Base-by-base conservation (phyloP, 1,140 invertebrate genomes). In the Sarcophaga bullata region DNA sequence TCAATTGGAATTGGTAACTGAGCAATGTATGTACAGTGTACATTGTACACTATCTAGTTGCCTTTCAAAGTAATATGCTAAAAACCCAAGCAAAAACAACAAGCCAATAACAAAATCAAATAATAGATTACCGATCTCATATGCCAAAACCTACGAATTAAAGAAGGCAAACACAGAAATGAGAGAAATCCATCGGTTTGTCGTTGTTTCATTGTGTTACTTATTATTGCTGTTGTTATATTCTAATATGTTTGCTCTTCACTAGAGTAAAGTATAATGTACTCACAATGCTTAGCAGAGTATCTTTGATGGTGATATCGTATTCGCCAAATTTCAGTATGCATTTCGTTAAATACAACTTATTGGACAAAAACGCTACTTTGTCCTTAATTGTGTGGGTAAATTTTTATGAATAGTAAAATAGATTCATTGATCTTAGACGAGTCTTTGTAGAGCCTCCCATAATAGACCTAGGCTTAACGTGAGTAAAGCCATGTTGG, bases 121-220 rank as follows among this genome's bases (percentile, higher is more conserved):
- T 17, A 62, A 62, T 6, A 52, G 13, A 52, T 10, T n/a, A n/a
- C 13, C 17, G 17, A 13, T 6, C 11, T 6, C 15, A 15, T 15
- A 62, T 8, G 4, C 62, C 17, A 19, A n/a, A 25, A 68, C 62
- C 62, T 68, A 68, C 62, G 62, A 25, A 6, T 19, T 68, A 68
- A 58, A 68, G 62, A 68, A 68, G 17, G n/a, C 54, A 15, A 37
- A 37, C 25, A 37, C 25, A 37, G 25, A 37, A 1, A 37, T 2
- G 54, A n/a, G 17, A 25, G 17, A 68, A 68, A 19, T 68, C 62
- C 62, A 68, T 68, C 62, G 19, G 62, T 68, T 68, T 68, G 62
- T 19, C n/a, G 62, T 68, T 9, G 17, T n/a, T 68, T 17, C 13
- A 10, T 52, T 6, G 50, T n/a, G 62, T 68, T n/a, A 17, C n/a